Conservation (phyloP, 2,888 invertebrate species). For the Liposcelis brunnea region DNA sequence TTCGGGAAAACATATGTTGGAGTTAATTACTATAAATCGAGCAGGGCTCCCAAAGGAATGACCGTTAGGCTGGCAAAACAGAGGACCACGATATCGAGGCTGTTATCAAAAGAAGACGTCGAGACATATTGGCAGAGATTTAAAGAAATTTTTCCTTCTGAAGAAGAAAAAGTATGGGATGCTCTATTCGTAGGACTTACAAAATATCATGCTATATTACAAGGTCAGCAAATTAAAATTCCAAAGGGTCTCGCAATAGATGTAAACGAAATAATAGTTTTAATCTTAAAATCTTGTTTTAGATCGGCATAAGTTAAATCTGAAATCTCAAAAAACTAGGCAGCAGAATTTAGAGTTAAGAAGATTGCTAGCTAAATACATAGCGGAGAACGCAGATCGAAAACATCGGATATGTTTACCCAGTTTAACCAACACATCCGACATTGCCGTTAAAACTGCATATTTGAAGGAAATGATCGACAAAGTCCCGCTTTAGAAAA, state of each 20-base stretch:
- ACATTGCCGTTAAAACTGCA: too few species aligned
- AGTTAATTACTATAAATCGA: background rate
- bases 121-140: conserved; percentile 49
- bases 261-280: too few species aligned
- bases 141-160: conserved; percentile 36
- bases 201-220: conserved; percentile 44
- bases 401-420: too few species aligned
- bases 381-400: conserved; percentile 16
- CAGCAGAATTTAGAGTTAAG: conserved; percentile 51
- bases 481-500: too few species aligned
- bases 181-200: conserved; percentile 42
- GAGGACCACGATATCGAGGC: conserved; percentile 34
- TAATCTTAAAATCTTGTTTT: too few species aligned
- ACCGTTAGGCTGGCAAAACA: conserved; percentile 24
- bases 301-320: conserved; percentile 48
- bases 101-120: conserved; percentile 36
- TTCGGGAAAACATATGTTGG: background rate
- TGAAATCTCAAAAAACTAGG: conserved; percentile 43
- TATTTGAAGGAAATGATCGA: too few species aligned
- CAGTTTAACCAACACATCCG: too few species aligned
- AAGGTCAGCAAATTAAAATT: conserved; percentile 32
- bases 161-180: conserved; percentile 54
- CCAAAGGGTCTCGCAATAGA: too few species aligned
- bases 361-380: conserved; percentile 43
- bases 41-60: conserved; percentile 11